Evolutionary conservation across 2,797 vertebrate species (phyloP), one percentile per base, ranked within the genome.

Genomic region (Tinamus major): DNA sequence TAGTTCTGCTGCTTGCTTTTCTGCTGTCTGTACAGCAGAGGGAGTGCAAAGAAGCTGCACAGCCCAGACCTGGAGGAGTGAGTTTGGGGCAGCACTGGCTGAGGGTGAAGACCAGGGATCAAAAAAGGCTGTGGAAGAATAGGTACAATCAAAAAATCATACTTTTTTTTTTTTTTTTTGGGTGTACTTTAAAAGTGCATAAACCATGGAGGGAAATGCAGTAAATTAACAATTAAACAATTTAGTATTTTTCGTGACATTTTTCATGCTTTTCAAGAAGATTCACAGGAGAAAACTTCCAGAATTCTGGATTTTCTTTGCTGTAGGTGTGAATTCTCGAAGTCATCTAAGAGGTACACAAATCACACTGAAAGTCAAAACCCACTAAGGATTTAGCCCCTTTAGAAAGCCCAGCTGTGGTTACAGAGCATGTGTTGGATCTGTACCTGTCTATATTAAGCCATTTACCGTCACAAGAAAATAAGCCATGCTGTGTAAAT

Each of bases 21-120:
- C 88, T 58, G 33, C 37, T 27, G 20, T 41, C 4, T 2, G 71
- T 20, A 55, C 86, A 64, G 95, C 94, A 95, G 95, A 95, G 95
- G 91, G 96, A 72, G 96, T 93, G 65, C 56, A 18, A 39, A 76
- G 49, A 0, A 24, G 11, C 2, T 0, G 9, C 31, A 0, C 12
- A 49, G 49, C 23, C 17, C 35, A 14, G 69, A 10, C 1, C 42
- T 2, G 6, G 1, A 6, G 26, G 19, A 5, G 2, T 14, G n/a
- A 4, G 15, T 7, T 7, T 3, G 11, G 10, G 37, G 21, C 64
- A 15, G 17, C 1, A 20, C 48, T 63, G 62, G 23, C 71, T 5
- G 35, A 24, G 18, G 59, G 23, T 0, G 2, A 44, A 16, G 61
- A 4, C 41, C 10, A 37, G 26, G 8, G 41, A 23, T 15, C 5